A percentile compares a stretch with the other conserved stretches of the same genome.
These are phyloP conservation scores for Lithophane socia DNA, from an alignment of 2,888 invertebrate genomes.

Conservation along the genomic window DNA sequence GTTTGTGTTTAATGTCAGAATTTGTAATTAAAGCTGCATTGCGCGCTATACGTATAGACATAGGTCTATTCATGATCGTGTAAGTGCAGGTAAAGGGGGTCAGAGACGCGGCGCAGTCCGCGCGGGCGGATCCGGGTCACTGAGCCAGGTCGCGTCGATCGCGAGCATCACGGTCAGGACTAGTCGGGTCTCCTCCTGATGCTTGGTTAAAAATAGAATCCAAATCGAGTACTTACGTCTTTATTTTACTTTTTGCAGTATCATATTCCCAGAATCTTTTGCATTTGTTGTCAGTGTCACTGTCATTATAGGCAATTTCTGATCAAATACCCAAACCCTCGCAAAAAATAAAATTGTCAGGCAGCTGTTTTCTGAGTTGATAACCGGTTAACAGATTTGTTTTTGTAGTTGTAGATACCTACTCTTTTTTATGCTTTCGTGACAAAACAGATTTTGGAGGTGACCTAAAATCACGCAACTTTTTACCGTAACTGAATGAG, in stretches of 20 bases:
- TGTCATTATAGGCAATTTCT: constrained; percentile 16
- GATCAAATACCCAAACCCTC: neutral
- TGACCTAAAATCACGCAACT: constrained; percentile 44
- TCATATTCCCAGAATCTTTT: neutral
- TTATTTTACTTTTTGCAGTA: neutral
- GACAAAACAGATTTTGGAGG: constrained; percentile 32
- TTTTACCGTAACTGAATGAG: constrained; percentile 12
- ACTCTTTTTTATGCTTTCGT: constrained; percentile 18
- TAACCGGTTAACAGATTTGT: constrained; percentile 37
- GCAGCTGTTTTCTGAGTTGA: constrained; percentile 10
- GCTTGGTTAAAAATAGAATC: constrained; percentile 60
- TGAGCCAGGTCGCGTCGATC: constrained; percentile 76
- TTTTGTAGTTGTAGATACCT: constrained; percentile 18
- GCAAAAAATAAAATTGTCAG: constrained; percentile 5
- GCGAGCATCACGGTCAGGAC: constrained; percentile 67
- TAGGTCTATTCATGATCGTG: constrained; percentile 42
- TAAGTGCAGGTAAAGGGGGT: constrained; percentile 76
- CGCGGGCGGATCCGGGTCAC: constrained; percentile 80
- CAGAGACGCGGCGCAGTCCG: constrained; percentile 69
- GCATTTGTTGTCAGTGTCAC: neutral
- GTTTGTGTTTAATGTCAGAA: constrained; percentile 18
- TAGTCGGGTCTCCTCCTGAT: constrained; percentile 56
- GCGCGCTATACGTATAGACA: constrained; percentile 19
- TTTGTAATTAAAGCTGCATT: constrained; percentile 35
- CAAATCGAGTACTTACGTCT: constrained; percentile 13